Conservation (phyloP, 2,797 vertebrate species). For the Molossus molossus region DNA sequence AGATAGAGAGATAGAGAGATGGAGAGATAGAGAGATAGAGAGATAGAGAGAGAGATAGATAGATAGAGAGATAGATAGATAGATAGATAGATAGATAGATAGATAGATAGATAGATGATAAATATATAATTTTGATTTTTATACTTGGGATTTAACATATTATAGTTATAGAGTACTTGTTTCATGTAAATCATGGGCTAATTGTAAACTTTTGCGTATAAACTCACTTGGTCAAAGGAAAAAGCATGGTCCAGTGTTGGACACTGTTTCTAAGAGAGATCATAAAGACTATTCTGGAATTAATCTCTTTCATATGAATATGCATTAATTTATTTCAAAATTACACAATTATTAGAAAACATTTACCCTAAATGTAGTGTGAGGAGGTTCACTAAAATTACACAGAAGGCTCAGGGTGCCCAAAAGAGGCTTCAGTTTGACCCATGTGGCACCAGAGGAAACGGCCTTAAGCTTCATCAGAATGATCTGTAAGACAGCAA, state of each 20-base stretch:
- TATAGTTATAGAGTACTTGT: background rate
- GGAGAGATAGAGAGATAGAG: too few relatives aligned
- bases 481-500: background rate
- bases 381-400: background rate
- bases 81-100: background rate
- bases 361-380: background rate
- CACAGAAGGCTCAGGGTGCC: background rate
- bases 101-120: background rate
- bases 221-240: background rate
- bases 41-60: too few relatives aligned
- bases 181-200: background rate
- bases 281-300: background rate
- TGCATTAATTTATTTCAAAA: background rate
- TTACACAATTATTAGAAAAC: background rate
- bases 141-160: background rate
- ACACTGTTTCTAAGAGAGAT: background rate
- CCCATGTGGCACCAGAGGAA: background rate
- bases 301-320: background rate
- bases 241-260: background rate
- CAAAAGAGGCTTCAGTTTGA: background rate
- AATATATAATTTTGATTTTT: background rate
- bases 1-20: too few relatives aligned
- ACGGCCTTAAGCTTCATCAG: background rate
- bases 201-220: background rate
- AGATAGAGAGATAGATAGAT: background rate